Conservation (phyloP, 1,140 invertebrate species). For the Drosophila sp. region DNA sequence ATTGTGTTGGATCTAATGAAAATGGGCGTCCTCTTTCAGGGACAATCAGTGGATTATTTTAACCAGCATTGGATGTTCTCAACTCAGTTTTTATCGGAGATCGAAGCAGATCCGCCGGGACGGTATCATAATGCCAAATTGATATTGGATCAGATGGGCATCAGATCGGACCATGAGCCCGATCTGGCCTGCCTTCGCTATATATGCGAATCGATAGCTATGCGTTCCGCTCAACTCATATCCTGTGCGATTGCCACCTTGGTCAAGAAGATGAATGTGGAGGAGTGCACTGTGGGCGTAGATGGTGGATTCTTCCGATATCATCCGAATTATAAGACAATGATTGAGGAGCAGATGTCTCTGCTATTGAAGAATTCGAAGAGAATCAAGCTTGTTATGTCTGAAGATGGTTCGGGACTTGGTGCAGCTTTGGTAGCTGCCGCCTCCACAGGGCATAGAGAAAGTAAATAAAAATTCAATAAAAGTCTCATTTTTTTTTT, state of each 20-base stretch:
- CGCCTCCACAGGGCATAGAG: background rate
- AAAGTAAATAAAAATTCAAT: background rate
- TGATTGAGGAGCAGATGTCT: constrained; percentile 93
- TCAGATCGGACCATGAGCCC: constrained; percentile 90
- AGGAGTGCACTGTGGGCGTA: constrained; percentile 95
- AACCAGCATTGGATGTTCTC: constrained; percentile 85
- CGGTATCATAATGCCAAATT: constrained; percentile 92
- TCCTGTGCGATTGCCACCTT: constrained; percentile 93
- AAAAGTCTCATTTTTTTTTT: no score
- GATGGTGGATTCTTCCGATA: constrained; percentile 98
- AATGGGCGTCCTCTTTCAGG: constrained; percentile 13
- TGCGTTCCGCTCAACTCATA: constrained; percentile 95
- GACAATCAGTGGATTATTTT: background rate
- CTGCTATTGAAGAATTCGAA: constrained; percentile 89
- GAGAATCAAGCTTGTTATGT: constrained; percentile 97
- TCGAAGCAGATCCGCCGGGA: constrained; percentile 93
- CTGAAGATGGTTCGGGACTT: constrained; percentile 96
- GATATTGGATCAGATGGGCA: constrained; percentile 92
- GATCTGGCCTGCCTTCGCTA: constrained; percentile 95
- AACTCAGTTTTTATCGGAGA: constrained; percentile 98
- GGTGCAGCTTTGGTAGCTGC: constrained; percentile 94
- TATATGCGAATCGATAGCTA: constrained; percentile 95
- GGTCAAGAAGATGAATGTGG: constrained; percentile 93
- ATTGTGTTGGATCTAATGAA: constrained; percentile 69
- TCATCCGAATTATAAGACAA: constrained; percentile 97